A percentile compares a stretch with the other conserved stretches of the same genome.
phyloP scores from a whole-genome alignment of 2,797 vertebrate genomes.

The Micrastur ruficollis region DNA sequence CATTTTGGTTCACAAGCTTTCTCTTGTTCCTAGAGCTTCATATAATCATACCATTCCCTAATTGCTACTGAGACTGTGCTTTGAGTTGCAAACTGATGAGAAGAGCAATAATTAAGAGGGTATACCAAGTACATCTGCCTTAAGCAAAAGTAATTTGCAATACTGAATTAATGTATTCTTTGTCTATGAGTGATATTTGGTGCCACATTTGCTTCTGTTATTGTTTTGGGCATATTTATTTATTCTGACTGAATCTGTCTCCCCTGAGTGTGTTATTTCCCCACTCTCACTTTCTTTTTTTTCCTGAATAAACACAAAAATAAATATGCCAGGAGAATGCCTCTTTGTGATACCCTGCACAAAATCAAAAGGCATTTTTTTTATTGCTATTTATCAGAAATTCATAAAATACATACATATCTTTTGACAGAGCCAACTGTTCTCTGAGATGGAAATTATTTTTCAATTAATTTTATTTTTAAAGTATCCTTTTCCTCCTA shows the following conservation, averaged over 20 bases:
- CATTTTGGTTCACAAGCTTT: background rate
- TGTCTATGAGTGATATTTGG: conserved; percentile 37
- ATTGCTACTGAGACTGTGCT: conserved; percentile 41
- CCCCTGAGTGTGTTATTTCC: conserved; percentile 20
- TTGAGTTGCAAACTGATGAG: conserved; percentile 54
- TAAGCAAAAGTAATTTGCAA: conserved; percentile 61
- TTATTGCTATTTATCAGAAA: background rate
- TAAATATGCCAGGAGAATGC: conserved; percentile 24
- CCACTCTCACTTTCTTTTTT: background rate
- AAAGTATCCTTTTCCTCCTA: background rate
- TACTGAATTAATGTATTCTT: conserved; percentile 56
- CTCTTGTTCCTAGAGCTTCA: background rate
- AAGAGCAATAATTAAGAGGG: conserved; percentile 62
- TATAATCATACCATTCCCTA: conserved; percentile 29
- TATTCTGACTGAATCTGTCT: conserved; percentile 39
- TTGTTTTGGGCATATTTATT: conserved; percentile 58
- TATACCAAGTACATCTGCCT: conserved; percentile 56
- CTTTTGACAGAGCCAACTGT: background rate
- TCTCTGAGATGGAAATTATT: background rate
- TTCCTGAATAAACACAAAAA: background rate
- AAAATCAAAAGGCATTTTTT: background rate
- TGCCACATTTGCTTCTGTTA: conserved; percentile 43
- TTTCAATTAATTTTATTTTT: background rate
- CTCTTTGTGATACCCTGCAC: background rate
- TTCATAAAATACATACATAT: background rate